Evolutionary conservation across 2,113 vertebrate genomes (phyloP), one percentile per base, ranked within the genome.

Genomic region (Gobiocypris rarus): DNA sequence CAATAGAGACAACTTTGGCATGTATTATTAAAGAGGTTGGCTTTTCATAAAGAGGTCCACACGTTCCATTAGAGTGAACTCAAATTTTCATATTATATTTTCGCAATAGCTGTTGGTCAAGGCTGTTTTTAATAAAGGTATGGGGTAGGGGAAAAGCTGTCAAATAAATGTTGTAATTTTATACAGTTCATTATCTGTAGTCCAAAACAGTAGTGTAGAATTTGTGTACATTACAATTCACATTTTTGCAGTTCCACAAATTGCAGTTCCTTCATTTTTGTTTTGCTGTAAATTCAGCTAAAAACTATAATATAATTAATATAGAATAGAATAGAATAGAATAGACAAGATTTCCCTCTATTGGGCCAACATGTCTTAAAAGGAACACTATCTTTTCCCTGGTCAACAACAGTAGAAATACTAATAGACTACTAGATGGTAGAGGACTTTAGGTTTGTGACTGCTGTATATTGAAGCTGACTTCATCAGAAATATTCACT

Each of bases 11-110:
- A 45, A 84, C 71, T 5, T 24, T 28, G 13, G 1, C 45, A 80
- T 80, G 59, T n/a, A 80, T 67, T 65, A 63, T 67, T 80, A n/a
- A 80, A 80, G 59, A 67, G 59, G 38, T 22, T 80, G 24, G 15
- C 15, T 38, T 14, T 70, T 75, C 5, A 75, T 28, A 2, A 65
- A 73, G 65, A 43, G 28, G 45, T 28, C 56, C 34, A 74, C n/a
- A 63, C 26, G 38, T 58, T 45, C 31, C 10, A n/a, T 48, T 61
- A 75, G 4, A 63, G 34, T 48, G 9, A 69, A 69, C 17, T 22
- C 34, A 22, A 5, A 69, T 38, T 11, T 41, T 38, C 31, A 38
- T 10, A 41, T 69, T 38, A 19, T 69, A 22, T 69, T 38, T 38
- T 22, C 10, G 9, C 65, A 69, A 22, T 3, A 54, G 52, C 52